Evolutionary conservation across 2,888 invertebrate genomes (phyloP).

Genomic region (Fragum sueziense): DNA sequence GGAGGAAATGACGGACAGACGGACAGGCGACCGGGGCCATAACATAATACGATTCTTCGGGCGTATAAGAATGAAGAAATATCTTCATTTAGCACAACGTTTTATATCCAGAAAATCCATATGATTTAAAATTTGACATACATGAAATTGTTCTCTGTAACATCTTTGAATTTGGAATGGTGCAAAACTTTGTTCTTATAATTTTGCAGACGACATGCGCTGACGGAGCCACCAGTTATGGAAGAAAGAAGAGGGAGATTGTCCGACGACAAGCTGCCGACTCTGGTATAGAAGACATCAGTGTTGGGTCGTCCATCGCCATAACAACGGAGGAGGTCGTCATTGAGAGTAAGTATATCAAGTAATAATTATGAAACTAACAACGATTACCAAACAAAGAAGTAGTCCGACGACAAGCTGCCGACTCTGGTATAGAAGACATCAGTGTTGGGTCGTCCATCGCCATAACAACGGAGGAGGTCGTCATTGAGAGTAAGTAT

Average conservation of each 20-base stretch:
- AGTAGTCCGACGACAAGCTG: constrained; percentile 47
- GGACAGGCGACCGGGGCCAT: too few species aligned
- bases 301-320: constrained; percentile 53
- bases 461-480: constrained; percentile 57
- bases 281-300: constrained; percentile 55
- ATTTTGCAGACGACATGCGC: constrained; percentile 48
- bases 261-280: constrained; percentile 41
- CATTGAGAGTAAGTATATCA: constrained; percentile 48
- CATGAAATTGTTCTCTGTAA: too few species aligned
- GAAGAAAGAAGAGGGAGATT: constrained; percentile 55
- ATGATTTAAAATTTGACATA: too few species aligned
- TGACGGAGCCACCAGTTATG: constrained; percentile 45
- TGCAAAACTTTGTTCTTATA: neutral
- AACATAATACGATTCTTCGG: too few species aligned
- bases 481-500: constrained; percentile 55
- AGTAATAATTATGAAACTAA: neutral
- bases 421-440: constrained; percentile 48
- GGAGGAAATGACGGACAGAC: too few species aligned
- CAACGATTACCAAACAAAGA: constrained; percentile 54
- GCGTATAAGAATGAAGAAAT: too few species aligned
- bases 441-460: constrained; percentile 58
- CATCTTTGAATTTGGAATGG: too few species aligned
- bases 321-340: constrained; percentile 59
- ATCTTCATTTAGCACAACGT: too few species aligned
- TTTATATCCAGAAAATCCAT: too few species aligned